Evolutionary conservation across 2,113 vertebrate species (phyloP).

Genomic region (Morone saxatilis): DNA sequence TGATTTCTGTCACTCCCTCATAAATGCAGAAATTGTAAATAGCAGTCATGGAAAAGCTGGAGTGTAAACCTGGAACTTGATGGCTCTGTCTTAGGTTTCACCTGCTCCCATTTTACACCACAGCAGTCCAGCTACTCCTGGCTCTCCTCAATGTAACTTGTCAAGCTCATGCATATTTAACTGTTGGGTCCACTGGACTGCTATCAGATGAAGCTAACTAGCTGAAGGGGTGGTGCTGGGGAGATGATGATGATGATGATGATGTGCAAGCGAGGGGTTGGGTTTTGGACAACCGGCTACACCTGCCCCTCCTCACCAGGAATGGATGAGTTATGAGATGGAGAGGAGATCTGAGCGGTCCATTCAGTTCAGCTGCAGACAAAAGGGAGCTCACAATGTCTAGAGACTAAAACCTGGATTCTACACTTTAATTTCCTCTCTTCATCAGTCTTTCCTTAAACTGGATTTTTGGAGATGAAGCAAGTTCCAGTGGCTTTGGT

Average conservation of each 20-base stretch:
- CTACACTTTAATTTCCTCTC: conserved; percentile 22
- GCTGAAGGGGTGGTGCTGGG: conserved; percentile 49
- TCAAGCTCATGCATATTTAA: conserved; percentile 80
- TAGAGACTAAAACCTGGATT: conserved; percentile 58
- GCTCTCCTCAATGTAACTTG: conserved; percentile 65
- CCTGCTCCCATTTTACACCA: conserved; percentile 68
- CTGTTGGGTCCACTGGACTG: conserved; percentile 50
- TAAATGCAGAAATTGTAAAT: conserved; percentile 20
- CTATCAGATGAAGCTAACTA: conserved; percentile 74
- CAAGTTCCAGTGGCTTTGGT: conserved; percentile 21
- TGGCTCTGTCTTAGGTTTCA: conserved; percentile 70
- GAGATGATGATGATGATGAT: conserved; percentile 56
- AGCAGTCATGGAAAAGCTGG: conserved; percentile 18
- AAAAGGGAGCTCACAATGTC: conserved; percentile 34
- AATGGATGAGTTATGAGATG: conserved; percentile 69
- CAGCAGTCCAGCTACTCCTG: conserved; percentile 38
- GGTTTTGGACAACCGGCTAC: conserved; percentile 56
- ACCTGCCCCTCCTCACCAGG: conserved; percentile 72
- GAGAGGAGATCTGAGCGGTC: conserved; percentile 56
- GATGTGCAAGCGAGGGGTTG: conserved; percentile 66
- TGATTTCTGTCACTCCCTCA: not conserved
- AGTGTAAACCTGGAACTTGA: conserved; percentile 43
- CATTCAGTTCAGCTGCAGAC: conserved; percentile 58
- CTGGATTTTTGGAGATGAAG: conserved; percentile 49
- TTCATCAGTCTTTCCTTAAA: conserved; percentile 6